Evolutionary conservation across 1,140 invertebrate genomes (phyloP).

Genomic region (Drosophila aff.): DNA sequence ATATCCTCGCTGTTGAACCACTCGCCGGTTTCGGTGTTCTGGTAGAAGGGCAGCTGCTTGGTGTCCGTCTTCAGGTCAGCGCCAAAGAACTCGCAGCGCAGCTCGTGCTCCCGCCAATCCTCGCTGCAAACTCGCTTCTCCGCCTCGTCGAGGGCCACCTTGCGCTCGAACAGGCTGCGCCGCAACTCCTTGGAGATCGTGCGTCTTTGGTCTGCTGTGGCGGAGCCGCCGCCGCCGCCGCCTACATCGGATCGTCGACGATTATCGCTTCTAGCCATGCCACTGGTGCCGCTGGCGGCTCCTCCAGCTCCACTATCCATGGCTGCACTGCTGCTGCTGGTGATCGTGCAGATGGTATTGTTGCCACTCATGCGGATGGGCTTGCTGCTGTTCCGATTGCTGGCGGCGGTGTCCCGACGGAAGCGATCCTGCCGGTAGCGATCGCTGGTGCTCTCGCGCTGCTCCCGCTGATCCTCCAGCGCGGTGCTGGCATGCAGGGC

Average conservation of each 20-base stretch:
- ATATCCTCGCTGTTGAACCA: conserved; percentile 86
- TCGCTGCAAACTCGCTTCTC: conserved; percentile 87
- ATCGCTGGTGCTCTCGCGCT: conserved; percentile 59
- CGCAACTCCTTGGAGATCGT: conserved; percentile 82
- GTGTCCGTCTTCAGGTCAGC: conserved; percentile 87
- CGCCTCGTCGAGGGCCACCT: conserved; percentile 90
- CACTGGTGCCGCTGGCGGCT: not conserved
- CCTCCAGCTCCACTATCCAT: not conserved
- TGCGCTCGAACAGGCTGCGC: conserved; percentile 91
- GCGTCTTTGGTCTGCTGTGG: conserved; percentile 6
- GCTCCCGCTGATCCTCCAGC: conserved; percentile 48
- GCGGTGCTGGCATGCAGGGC: conserved; percentile 62
- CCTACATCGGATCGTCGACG: conserved; percentile 19
- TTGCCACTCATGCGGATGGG: conserved; percentile 61
- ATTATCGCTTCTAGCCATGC: conserved; percentile 7
- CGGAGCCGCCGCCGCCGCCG: not conserved
- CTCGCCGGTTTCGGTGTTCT: conserved; percentile 88
- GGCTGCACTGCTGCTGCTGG: conserved; percentile 9
- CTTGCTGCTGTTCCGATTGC: conserved; percentile 44
- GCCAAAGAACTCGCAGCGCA: conserved; percentile 87
- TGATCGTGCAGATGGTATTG: conserved; percentile 63
- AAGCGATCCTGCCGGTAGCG: conserved; percentile 85
- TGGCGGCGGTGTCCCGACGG: conserved; percentile 49
- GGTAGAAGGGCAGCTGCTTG: conserved; percentile 87
- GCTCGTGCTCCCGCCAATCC: conserved; percentile 88